These are phyloP conservation scores for Hylyphantes graminicola DNA, from an alignment of 1,140 invertebrate species.

Conservation along the genomic window DNA sequence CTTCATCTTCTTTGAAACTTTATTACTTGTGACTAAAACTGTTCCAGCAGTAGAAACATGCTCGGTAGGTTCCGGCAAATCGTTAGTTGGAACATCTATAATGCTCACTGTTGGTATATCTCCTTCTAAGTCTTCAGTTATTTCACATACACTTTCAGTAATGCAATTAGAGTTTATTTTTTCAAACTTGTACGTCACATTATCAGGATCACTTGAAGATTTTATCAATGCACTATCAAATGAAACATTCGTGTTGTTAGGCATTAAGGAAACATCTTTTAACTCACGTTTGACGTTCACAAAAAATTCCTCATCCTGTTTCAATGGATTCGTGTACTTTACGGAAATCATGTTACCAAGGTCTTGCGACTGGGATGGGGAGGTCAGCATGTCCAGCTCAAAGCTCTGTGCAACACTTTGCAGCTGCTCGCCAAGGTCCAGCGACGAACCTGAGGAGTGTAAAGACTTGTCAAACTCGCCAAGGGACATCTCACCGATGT, in stretches of 20 bases:
- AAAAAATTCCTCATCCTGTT: conserved; percentile 21
- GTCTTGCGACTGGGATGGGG: background rate
- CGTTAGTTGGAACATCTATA: conserved; percentile 2
- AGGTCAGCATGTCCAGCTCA: conserved; percentile 39
- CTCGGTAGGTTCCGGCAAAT: background rate
- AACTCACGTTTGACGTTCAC: conserved; percentile 3
- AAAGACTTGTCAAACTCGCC: conserved; percentile 45
- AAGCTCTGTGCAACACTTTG: conserved; percentile 2
- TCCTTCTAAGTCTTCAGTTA: conserved; percentile 17
- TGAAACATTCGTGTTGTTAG: background rate
- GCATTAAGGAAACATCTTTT: background rate
- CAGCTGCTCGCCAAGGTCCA: conserved; percentile 45
- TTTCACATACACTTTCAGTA: conserved; percentile 5
- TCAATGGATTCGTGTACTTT: background rate
- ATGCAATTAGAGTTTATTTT: background rate
- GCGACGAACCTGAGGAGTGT: conserved; percentile 34
- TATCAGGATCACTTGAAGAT: background rate
- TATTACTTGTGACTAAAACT: conserved; percentile 48
- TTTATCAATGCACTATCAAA: background rate
- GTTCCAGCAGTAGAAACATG: conserved; percentile 34
- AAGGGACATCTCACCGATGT: conserved; percentile 37
- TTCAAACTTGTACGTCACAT: background rate
- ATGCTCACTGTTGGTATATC: conserved; percentile 34
- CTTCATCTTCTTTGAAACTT: conserved; percentile 50
- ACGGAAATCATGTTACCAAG: background rate